Conservation (phyloP, 92 coral and sea anemone species). For the Heteractis magnifica region DNA sequence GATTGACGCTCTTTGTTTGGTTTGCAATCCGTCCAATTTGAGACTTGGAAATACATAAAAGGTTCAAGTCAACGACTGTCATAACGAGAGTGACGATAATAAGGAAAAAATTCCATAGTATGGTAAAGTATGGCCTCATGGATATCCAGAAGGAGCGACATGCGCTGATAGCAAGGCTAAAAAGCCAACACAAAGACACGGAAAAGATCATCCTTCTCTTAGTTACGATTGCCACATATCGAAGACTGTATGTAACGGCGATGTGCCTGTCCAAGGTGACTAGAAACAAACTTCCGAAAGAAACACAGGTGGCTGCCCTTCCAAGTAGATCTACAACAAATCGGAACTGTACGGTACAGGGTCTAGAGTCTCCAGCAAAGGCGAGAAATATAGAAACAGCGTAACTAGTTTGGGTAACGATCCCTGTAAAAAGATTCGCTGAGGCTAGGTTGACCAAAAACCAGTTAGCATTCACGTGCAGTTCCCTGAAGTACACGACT, state of each 20-base stretch:
- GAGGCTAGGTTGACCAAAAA: constrained; percentile 8
- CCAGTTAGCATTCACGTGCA: constrained; percentile 4
- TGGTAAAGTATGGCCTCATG: background rate
- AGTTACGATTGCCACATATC: background rate
- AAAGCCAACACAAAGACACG: background rate
- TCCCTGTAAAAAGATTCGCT: background rate
- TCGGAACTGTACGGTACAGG: background rate
- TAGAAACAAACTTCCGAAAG: background rate
- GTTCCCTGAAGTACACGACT: background rate
- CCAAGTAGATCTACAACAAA: background rate
- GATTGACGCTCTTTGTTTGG: background rate
- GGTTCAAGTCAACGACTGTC: background rate
- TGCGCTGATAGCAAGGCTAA: background rate
- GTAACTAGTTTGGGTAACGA: background rate
- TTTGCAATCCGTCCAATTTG: background rate
- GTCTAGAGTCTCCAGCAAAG: background rate
- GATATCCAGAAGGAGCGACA: background rate
- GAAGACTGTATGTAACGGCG: background rate
- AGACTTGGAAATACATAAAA: background rate
- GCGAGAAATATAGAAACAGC: background rate
- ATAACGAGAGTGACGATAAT: background rate
- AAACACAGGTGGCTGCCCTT: background rate
- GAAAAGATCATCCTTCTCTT: background rate
- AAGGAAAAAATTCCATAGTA: background rate
- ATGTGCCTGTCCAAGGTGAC: background rate